Conservation (phyloP, 2,888 invertebrate genomes). For the Lymantria monacha region DNA sequence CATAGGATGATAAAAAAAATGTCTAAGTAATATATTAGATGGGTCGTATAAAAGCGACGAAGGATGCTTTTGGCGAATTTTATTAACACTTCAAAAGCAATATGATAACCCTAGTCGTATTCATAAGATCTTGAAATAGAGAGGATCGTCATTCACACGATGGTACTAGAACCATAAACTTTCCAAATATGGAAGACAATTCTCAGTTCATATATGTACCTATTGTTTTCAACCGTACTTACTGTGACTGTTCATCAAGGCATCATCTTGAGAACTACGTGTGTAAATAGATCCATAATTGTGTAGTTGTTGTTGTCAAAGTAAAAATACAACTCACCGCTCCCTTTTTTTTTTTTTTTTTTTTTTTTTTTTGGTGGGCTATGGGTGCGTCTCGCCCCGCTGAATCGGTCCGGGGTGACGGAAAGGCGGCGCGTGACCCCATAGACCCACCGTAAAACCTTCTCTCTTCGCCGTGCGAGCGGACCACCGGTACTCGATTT, state of each 20-base stretch:
- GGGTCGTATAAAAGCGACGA: background rate
- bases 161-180: background rate
- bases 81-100: slow-evolving; percentile 1
- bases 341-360: too few relatives aligned
- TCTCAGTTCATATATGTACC: background rate
- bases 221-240: background rate
- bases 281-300: too few relatives aligned
- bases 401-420: too few relatives aligned
- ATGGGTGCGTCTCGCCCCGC: too few relatives aligned
- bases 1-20: background rate
- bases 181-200: slow-evolving; percentile 5
- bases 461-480: too few relatives aligned
- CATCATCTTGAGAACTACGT: too few relatives aligned
- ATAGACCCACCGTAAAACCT: too few relatives aligned
- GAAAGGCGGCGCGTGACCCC: too few relatives aligned
- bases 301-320: too few relatives aligned
- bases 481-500: too few relatives aligned
- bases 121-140: background rate
- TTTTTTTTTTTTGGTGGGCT: too few relatives aligned
- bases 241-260: background rate
- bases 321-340: too few relatives aligned
- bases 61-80: background rate
- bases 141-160: background rate
- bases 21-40: background rate
- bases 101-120: background rate